Conservation (phyloP, 2,113 vertebrate genomes). For the Lagopus muta region DNA sequence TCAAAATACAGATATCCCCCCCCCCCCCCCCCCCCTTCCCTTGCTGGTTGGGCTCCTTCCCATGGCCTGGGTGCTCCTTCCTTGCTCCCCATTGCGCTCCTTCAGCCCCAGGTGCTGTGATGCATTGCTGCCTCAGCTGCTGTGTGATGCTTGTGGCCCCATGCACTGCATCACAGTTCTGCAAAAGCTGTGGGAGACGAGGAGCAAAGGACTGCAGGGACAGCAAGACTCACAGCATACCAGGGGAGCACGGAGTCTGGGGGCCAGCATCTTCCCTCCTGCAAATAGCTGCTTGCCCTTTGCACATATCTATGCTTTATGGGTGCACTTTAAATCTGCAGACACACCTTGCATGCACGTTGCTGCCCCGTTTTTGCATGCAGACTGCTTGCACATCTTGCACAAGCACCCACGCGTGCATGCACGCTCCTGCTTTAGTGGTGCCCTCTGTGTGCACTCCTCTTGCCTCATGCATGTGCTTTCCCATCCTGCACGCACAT, state of each 20-base stretch:
- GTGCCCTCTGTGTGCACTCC: too few species aligned
- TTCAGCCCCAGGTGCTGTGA: rapidly evolving
- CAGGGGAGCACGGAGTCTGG: not conserved
- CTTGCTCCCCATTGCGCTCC: not conserved
- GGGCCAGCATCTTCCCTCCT: not conserved
- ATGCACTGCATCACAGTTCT: not conserved
- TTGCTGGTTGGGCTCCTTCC: not conserved
- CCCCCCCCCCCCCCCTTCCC: not conserved
- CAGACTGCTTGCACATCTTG: rapidly evolving
- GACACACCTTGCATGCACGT: rapidly evolving
- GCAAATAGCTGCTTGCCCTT: not conserved
- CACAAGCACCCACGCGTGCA: rapidly evolving
- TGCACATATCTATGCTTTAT: not conserved
- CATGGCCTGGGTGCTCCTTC: not conserved
- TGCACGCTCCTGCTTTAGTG: not conserved
- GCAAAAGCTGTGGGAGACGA: not conserved
- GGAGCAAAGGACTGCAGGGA: not conserved
- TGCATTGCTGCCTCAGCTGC: rapidly evolving
- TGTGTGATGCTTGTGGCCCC: not conserved
- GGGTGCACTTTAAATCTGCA: rapidly evolving
- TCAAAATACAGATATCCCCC: not conserved
- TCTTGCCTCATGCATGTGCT: not conserved
- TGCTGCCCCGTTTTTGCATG: rapidly evolving
- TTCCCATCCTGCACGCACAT: not conserved
- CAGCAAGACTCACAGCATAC: not conserved